These are phyloP conservation scores for Hypomecis punctinalis DNA, from an alignment of 2,888 invertebrate genomes.

Conservation along the genomic window DNA sequence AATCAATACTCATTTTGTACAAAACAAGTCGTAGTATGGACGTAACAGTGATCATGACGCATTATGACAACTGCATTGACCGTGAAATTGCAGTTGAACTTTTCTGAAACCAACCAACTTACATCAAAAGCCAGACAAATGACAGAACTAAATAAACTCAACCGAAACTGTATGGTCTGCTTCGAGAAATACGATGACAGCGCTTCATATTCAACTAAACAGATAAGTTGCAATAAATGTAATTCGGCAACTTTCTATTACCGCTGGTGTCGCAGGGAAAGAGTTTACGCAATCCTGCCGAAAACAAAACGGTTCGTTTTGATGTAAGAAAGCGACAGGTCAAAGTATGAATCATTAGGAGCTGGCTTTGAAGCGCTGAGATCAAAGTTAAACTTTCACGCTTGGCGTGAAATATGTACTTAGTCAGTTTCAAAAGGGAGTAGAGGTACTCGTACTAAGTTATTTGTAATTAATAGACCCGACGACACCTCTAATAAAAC, in stretches of 20 bases:
- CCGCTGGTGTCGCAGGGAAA: slow-evolving; percentile 37
- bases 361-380: slow-evolving; percentile 1
- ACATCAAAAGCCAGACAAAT: neutral
- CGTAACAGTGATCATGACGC: slow-evolving; percentile 43
- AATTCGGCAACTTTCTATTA: slow-evolving; percentile 39
- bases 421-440: neutral
- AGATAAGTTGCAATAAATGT: slow-evolving; percentile 6
- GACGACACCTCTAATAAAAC: no score
- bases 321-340: slow-evolving; percentile 38
- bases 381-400: slow-evolving; percentile 21
- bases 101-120: slow-evolving; percentile 11
- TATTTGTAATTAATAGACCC: no score
- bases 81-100: slow-evolving; percentile 54
- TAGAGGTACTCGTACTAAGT: neutral
- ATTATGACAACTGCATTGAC: slow-evolving; percentile 53
- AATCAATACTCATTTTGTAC: no score
- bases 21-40: no score
- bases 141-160: neutral
- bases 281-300: slow-evolving; percentile 40
- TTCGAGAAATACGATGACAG: neutral
- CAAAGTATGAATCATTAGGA: slow-evolving; percentile 15
- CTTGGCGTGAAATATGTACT: neutral
- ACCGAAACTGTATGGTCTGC: neutral
- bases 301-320: slow-evolving; percentile 37
- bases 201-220: neutral